A percentile compares a stretch with the other conserved stretches of the same genome.
Conservation (phyloP, 2,113 vertebrate species). For the Helogale parvula region DNA sequence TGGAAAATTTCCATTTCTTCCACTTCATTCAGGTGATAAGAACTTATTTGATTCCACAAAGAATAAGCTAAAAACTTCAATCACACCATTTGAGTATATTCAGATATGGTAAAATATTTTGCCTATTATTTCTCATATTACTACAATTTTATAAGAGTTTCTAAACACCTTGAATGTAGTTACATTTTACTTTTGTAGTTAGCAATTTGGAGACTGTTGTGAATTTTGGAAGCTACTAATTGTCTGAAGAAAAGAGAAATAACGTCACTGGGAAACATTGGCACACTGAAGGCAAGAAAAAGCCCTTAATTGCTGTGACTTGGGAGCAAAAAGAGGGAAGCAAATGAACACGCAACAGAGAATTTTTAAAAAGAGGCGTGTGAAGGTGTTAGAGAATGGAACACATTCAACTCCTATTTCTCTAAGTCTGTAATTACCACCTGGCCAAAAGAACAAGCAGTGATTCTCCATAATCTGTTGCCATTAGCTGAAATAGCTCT, state of each 20-base stretch:
- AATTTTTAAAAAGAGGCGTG: constrained; percentile 55
- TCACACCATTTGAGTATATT: constrained; percentile 37
- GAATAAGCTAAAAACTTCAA: constrained; percentile 27
- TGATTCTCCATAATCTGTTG: constrained; percentile 52
- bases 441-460: constrained; percentile 62
- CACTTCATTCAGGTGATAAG: constrained; percentile 16
- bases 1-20: constrained; percentile 47
- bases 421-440: constrained; percentile 73
- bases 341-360: constrained; percentile 61
- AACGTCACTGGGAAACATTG: constrained; percentile 59
- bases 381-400: constrained; percentile 71
- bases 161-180: constrained; percentile 66
- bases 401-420: constrained; percentile 57
- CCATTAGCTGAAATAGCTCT: constrained; percentile 57
- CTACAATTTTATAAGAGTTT: constrained; percentile 49
- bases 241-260: constrained; percentile 72
- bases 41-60: constrained; percentile 20
- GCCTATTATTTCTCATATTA: constrained; percentile 49
- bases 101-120: constrained; percentile 66
- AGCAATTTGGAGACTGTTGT: constrained; percentile 63
- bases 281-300: constrained; percentile 71
- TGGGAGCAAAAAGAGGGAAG: constrained; percentile 66
- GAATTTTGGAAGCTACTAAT: constrained; percentile 74
- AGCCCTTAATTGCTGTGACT: constrained; percentile 72
- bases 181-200: constrained; percentile 59